phyloP scores from a whole-genome alignment of 2,113 vertebrate genomes.

The Lampris megalopsis region DNA sequence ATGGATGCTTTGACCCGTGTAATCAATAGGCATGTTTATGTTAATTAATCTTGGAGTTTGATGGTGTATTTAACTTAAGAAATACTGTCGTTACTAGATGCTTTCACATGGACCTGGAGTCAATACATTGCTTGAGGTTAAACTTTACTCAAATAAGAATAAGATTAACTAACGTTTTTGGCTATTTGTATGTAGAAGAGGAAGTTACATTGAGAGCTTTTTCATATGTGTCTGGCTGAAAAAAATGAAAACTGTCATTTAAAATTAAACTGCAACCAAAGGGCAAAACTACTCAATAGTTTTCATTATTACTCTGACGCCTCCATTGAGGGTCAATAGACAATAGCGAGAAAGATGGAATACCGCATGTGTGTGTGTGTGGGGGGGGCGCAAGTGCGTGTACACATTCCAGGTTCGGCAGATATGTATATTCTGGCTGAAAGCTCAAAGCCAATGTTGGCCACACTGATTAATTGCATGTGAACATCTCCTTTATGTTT shows the following conservation, averaged over 20 bases:
- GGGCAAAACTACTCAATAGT: slow-evolving; percentile 8
- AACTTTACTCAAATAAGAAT: too few relatives aligned
- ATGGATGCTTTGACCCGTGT: neutral
- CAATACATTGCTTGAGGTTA: neutral
- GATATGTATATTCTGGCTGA: slow-evolving; percentile 22
- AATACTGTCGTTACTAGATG: too few relatives aligned
- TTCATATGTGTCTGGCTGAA: neutral
- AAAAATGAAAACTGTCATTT: neutral
- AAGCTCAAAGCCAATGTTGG: slow-evolving; percentile 32
- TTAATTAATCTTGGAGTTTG: neutral
- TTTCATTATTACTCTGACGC: slow-evolving; percentile 25
- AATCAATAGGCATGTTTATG: neutral
- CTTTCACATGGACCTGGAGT: too few relatives aligned
- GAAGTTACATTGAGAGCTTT: neutral
- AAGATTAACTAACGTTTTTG: too few relatives aligned
- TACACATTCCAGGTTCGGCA: slow-evolving; percentile 18
- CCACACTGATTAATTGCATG: slow-evolving; percentile 53
- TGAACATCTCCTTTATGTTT: slow-evolving; percentile 47
- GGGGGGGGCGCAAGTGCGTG: neutral
- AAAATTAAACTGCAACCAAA: neutral
- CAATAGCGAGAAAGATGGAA: slow-evolving; percentile 13
- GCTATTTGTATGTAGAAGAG: too few relatives aligned
- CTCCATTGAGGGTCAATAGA: slow-evolving; percentile 9
- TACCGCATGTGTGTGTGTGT: slow-evolving; percentile 5
- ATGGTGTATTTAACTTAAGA: neutral